These are phyloP conservation scores for Canis aureus DNA, from an alignment of 2,113 vertebrate species.

Conservation along the genomic window DNA sequence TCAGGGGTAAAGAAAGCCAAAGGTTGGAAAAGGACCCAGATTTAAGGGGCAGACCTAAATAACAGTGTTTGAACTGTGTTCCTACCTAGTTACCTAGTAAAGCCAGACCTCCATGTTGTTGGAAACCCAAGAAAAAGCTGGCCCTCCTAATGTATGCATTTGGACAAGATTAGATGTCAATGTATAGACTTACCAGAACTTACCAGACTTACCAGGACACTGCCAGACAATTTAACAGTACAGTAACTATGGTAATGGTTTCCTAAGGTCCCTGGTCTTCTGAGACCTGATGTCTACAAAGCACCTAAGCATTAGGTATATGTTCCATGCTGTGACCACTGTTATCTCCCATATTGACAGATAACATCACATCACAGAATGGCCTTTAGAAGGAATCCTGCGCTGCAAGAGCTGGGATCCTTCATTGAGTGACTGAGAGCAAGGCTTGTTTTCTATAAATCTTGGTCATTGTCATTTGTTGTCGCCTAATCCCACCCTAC, in stretches of 20 bases:
- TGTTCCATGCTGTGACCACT: neutral
- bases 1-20: neutral
- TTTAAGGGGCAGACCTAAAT: neutral
- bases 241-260: neutral
- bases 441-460: neutral
- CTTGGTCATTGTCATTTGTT: neutral
- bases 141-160: neutral
- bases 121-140: neutral
- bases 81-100: neutral
- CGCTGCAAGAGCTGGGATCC: neutral
- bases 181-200: neutral
- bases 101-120: neutral
- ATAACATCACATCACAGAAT: neutral
- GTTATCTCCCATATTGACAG: neutral
- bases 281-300: neutral
- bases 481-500: accelerated
- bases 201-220: neutral
- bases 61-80: neutral
- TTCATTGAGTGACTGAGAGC: neutral
- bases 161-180: neutral
- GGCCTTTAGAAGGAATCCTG: neutral
- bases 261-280: neutral
- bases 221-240: neutral
- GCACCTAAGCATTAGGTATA: neutral
- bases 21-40: neutral